Conservation (phyloP, 2,113 vertebrate species). For the Lasiurus borealis region DNA sequence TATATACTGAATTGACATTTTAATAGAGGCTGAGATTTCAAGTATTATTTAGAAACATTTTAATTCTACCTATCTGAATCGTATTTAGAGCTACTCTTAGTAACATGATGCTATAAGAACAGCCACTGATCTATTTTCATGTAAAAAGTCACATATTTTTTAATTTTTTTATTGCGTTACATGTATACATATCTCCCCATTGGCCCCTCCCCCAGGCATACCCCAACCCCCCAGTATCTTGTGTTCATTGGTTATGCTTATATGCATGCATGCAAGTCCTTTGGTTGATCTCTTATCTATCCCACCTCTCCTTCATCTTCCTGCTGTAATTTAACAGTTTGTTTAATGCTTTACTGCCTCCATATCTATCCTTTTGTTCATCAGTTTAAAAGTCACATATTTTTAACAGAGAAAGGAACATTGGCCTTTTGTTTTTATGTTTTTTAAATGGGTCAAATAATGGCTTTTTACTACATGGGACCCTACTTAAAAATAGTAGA, state of each 20-base stretch:
- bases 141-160: not conserved
- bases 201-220: too few species aligned
- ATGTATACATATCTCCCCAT: too few species aligned
- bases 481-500: not conserved
- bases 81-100: not conserved
- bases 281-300: too few species aligned
- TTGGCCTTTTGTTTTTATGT: not conserved
- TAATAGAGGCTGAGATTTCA: not conserved
- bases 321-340: too few species aligned
- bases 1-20: not conserved
- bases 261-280: too few species aligned
- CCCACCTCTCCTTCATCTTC: too few species aligned
- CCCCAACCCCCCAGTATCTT: too few species aligned
- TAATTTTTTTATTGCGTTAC: too few species aligned
- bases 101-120: not conserved
- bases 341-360: too few species aligned
- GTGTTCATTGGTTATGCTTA: too few species aligned
- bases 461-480: not conserved
- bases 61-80: not conserved
- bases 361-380: too few species aligned
- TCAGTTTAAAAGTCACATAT: not conserved
- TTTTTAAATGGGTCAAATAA: slow-evolving; percentile 11
- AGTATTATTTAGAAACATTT: not conserved
- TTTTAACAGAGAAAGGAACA: not conserved
- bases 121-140: not conserved